These are phyloP conservation scores for Pseudorectes ferrugineus DNA, from an alignment of 2,113 vertebrate species.

Conservation along the genomic window DNA sequence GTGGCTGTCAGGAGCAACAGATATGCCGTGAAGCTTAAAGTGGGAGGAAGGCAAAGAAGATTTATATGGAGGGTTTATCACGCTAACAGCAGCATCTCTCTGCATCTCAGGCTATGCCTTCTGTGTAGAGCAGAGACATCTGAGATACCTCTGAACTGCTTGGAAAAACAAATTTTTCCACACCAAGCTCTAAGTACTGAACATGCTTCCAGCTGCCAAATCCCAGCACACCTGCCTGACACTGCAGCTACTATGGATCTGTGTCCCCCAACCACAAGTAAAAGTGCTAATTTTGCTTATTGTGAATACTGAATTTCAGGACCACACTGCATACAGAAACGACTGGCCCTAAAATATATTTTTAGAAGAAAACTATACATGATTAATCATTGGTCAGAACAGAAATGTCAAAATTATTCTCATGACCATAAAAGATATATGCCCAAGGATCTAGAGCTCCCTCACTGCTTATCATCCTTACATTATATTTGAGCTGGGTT, in stretches of 20 bases:
- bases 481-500: neutral
- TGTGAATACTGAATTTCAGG: neutral
- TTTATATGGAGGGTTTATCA: neutral
- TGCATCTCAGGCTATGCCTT: neutral
- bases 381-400: neutral
- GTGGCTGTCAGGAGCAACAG: neutral
- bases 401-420: neutral
- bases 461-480: neutral
- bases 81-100: neutral
- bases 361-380: neutral
- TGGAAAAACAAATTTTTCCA: neutral
- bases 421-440: neutral
- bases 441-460: neutral
- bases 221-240: neutral
- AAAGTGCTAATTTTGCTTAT: neutral
- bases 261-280: neutral
- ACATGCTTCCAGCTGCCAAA: neutral
- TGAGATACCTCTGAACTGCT: neutral
- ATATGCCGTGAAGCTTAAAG: neutral
- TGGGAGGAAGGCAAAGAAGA: neutral
- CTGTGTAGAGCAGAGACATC: neutral
- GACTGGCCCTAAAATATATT: neutral
- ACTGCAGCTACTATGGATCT: neutral
- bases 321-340: neutral
- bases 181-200: neutral